Evolutionary conservation across 2,888 invertebrate genomes (phyloP), one percentile per base, ranked within the genome.

Genomic region (Reticulitermes lucifugus): DNA sequence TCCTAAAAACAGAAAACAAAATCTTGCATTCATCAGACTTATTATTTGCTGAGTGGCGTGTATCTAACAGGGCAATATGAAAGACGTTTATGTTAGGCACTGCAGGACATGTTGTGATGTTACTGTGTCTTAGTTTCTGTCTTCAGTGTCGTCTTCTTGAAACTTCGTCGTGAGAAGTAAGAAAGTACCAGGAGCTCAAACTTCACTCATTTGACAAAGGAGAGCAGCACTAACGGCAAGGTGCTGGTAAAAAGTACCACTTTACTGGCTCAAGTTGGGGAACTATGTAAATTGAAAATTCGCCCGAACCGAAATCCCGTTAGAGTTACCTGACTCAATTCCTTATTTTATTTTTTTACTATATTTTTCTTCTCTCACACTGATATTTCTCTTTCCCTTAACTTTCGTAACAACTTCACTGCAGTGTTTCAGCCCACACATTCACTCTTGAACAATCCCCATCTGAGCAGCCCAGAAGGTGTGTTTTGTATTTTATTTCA

Each of bases 271-370:
- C 5, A 41, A 73, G 18, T 41, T 73, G 41, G 41, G 73, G 35
- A 73, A 73, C 73, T 73, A 73, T 73, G 73, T 29, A 73, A 73
- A 73, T 73, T 73, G 73, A 73, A 73, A 73, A 41, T 73, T 41
- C 73, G 41, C 41, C 73, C 41, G 5, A n/a, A 29, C 65, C 41
- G 41, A 29, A 73, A 73, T 25, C 73, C 73, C 18, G 41, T 73
- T 73, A 25, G 6, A 73, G 25, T 65, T 65, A n/a, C 65, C 65
- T n/a, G 65, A 65, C 73, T 73, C 41, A 9, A 9, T 73, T 73
- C 25, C 41, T 14, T 73, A 41, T 73, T 73, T 73, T 18, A 9
- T 73, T 35, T 73, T 41, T 73, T 29, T 14, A 29, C 25, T 73
- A 73, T 73, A 21, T 14, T 35, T 29, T 41, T 41, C 73, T 65